phyloP scores from a whole-genome alignment of 2,888 invertebrate species.

The Torymus texanus region DNA sequence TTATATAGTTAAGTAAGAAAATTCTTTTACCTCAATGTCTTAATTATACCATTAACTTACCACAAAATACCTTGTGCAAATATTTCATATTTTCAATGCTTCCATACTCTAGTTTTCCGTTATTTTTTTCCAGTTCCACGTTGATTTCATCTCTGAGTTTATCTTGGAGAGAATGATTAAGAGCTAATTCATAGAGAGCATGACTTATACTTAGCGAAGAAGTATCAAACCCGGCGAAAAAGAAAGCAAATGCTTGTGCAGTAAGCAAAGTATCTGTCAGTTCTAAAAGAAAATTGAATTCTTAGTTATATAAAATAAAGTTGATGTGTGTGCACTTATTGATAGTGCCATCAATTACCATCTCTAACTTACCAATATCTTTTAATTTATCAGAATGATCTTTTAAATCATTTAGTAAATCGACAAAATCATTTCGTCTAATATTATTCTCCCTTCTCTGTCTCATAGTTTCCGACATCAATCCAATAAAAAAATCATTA shows the following conservation, averaged over 20 bases:
- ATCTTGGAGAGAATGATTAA: constrained; percentile 73
- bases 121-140: constrained; percentile 61
- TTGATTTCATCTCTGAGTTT: constrained; percentile 72
- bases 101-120: constrained; percentile 72
- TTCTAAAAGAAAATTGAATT: constrained; percentile 59
- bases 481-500: constrained; percentile 66
- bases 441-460: constrained; percentile 72
- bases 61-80: constrained; percentile 71
- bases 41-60: constrained; percentile 57
- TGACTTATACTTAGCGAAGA: constrained; percentile 74
- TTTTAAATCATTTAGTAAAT: constrained; percentile 71
- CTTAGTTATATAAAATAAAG: no score
- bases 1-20: background rate
- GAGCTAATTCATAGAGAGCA: constrained; percentile 73
- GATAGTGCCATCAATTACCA: no score
- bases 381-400: constrained; percentile 60
- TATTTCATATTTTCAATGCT: constrained; percentile 73
- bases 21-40: no score
- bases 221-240: constrained; percentile 76
- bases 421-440: constrained; percentile 75
- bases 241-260: constrained; percentile 75
- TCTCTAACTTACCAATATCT: constrained; percentile 29
- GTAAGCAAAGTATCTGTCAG: constrained; percentile 70
- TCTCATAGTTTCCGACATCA: constrained; percentile 69
- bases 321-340: no score